These are phyloP conservation scores for Acleris sparsana DNA, from an alignment of 2,888 invertebrate species.

Conservation along the genomic window DNA sequence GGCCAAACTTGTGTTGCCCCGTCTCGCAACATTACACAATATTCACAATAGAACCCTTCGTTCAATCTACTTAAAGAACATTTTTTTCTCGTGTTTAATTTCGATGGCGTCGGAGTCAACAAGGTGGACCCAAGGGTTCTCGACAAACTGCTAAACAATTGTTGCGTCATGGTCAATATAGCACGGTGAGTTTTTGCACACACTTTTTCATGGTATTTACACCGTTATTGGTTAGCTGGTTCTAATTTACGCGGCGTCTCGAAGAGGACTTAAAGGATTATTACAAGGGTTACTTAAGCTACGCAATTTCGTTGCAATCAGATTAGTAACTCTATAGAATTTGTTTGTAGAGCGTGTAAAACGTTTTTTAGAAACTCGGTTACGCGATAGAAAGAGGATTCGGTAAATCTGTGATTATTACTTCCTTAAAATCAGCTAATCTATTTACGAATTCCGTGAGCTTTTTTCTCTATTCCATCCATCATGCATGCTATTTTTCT, in stretches of 20 bases:
- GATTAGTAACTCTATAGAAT: conserved; percentile 30
- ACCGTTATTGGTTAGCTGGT: conserved; percentile 62
- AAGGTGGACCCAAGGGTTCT: conserved; percentile 76
- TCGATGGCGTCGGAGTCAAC: conserved; percentile 75
- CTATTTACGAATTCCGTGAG: background rate
- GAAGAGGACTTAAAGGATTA: conserved; percentile 57
- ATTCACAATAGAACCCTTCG: conserved; percentile 77
- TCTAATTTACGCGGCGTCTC: conserved; percentile 58
- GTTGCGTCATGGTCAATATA: conserved; percentile 82
- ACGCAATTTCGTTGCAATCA: conserved; percentile 40
- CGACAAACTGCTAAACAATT: conserved; percentile 80
- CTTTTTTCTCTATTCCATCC: background rate
- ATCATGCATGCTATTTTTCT: background rate
- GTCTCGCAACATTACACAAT: conserved; percentile 81
- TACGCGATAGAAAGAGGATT: too few species aligned
- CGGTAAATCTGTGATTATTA: background rate
- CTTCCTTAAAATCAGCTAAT: conserved; percentile 2
- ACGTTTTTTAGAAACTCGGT: conserved; percentile 1
- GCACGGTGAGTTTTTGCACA: conserved; percentile 64
- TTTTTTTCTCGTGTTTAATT: conserved; percentile 72
- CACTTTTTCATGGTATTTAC: conserved; percentile 54
- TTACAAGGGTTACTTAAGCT: conserved; percentile 31
- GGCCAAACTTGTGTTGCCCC: conserved; percentile 63
- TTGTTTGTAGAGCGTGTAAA: background rate
- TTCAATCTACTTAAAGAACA: conserved; percentile 71